Evolutionary conservation across 2,888 invertebrate genomes (phyloP), one percentile per base, ranked within the genome.

Genomic region (Teleiodes luculella): DNA sequence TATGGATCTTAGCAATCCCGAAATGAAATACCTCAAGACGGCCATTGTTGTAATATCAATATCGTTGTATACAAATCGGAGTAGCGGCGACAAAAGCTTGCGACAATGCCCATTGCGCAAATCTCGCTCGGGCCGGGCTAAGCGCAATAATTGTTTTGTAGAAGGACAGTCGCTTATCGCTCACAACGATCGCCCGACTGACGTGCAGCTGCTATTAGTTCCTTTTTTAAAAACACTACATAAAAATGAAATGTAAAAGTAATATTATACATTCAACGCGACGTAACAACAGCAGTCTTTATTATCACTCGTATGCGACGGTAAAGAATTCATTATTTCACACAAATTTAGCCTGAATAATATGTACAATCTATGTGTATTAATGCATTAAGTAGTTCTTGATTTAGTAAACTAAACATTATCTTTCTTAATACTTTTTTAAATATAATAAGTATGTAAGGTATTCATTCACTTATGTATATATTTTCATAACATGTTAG

Each of bases 131-230:
- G 63, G 55, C 64, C 65, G 65, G 73, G 71, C 71, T 72, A 74
- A 72, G 73, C 74, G 73, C 73, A 72, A 78, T 85, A 83, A 87
- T 87, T 86, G 86, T 84, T 86, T 83, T 78, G 83, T 82, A 74
- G 81, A 84, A 86, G 84, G 86, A 86, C 86, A 80, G 67, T 64
- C 62, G 70, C 69, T 79, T 85, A 87, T 86, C 86, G 76, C 63
- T 60, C 64, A 61, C 58, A 64, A 71, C 80, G 74, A 84, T 84
- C 84, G 67, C 60, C 58, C 65, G 69, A 57, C 66, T 75, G 74
- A 76, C 74, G 66, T 73, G 79, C 87, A 86, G 86, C 86, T 86
- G 87, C 79, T 67, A 75, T 79, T 69, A 60, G 69, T 76, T 72
- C 63, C 65, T 73, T 78, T 78, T 80, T 78, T 74, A 71, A 67